Evolutionary conservation across 2,888 invertebrate species (phyloP), one percentile per base, ranked within the genome.

Genomic region (Adela reaumurella): DNA sequence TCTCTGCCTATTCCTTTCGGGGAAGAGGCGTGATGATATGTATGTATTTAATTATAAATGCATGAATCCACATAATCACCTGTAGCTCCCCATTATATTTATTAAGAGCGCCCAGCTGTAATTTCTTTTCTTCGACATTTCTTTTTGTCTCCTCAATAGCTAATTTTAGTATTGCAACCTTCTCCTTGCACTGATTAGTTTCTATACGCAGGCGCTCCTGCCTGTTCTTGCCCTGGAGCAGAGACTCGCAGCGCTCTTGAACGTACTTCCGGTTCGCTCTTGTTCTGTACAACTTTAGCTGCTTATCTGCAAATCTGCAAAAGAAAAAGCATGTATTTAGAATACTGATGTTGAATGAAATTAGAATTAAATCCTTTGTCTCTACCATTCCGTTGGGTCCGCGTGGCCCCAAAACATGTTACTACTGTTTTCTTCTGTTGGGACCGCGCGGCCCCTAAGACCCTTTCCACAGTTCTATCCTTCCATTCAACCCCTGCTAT

Each of bases 301-400:
- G 85, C 64, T 84, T 85, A 59, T 87, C 86, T 53, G 82, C 76
- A 65, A 83, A 87, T 62, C 86, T 86, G 59, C 8, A 64, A 60
- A 28, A 41, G 10, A 43, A 42, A 24, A 5, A 24, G 24, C 24
- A 24, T 24, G 24, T 24, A 10, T 35, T 4, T 14, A 35, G 35
- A n/a, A n/a, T n/a, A n/a, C n/a, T n/a, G n/a, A n/a, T n/a, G n/a
- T n/a, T n/a, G n/a, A n/a, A n/a, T n/a, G n/a, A n/a, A n/a, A n/a
- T n/a, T n/a, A n/a, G n/a, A n/a, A n/a, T n/a, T n/a, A n/a, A n/a
- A n/a, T n/a, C n/a, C n/a, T n/a, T n/a, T n/a, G n/a, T n/a, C n/a
- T n/a, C n/a, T n/a, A n/a, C n/a, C n/a, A n/a, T n/a, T n/a, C n/a
- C n/a, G n/a, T n/a, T n/a, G n/a, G n/a, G n/a, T n/a, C n/a, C n/a